Base-by-base conservation (phyloP, 2,888 invertebrate genomes). In the Perdita meconis region DNA sequence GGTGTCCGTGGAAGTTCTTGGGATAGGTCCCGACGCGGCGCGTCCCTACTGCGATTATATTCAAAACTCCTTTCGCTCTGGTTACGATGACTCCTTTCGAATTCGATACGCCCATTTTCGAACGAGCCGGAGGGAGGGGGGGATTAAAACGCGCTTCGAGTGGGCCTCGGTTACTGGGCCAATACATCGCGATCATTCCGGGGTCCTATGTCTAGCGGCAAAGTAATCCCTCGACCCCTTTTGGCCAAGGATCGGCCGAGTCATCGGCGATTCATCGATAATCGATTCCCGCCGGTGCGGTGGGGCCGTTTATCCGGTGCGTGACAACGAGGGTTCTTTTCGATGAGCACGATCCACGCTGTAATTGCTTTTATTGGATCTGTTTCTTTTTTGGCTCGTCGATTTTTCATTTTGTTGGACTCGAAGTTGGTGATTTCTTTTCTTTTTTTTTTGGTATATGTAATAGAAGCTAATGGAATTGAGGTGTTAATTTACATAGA, bases 21-120 rank as follows among this genome's bases (percentile, higher is more conserved):
- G 86, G 87, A 84, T 87, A 88, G 89, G 87, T 86, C 83, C 34
- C 75, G 78, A 44, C 71, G 56, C 47, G 30, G 13, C 36, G 34
- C 26, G 50, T 55, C 47, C 59, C 79, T 51, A 42, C 67, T 60
- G 26, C 42, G 66, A 84, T 78, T 73, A 83, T 63, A 70, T 70
- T 73, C 68, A 30, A 69, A 66, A 65, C 69, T 47, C 36, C 61
- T 74, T 67, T 80, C 85, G 83, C 72, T 78, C 77, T 76, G 72
- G 67, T 75, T 80, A 70, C 84, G 79, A 71, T 66, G 30, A 51
- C 76, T 74, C 67, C 59, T 68, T 26, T 40, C 51, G 30, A 56
- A 83, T 83, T 84, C 80, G 83, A 77, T 75, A 84, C 85, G 85
- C 74, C 83, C 70, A 70, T 72, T 81, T 79, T 71, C 75, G 47